phyloP scores from a whole-genome alignment of 2,113 vertebrate species.

The Butorides virescens region DNA sequence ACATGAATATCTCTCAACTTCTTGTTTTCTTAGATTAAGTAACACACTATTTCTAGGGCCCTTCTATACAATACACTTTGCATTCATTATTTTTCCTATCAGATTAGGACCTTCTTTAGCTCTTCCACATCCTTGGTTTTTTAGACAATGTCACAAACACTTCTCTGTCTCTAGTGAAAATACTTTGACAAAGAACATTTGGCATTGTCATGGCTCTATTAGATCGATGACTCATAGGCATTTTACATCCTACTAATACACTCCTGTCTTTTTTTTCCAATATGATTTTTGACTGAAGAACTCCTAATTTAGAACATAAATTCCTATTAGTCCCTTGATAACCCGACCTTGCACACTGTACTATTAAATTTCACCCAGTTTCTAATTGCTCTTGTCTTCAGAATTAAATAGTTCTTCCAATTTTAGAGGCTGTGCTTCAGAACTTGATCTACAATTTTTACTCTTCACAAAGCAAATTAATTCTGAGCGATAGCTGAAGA shows the following conservation, averaged over 20 bases:
- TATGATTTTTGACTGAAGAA: not conserved
- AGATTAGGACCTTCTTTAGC: not conserved
- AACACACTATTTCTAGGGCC: not conserved
- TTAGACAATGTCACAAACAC: fast-evolving
- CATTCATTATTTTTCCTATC: not conserved
- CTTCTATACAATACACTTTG: fast-evolving
- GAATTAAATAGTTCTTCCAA: not conserved
- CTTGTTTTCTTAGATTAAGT: not conserved
- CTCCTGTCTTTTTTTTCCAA: not conserved
- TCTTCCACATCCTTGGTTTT: not conserved
- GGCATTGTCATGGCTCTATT: not conserved
- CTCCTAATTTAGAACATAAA: not conserved
- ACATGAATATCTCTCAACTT: too few species aligned
- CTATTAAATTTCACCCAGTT: not conserved
- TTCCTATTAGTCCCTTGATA: not conserved
- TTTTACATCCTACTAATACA: not conserved
- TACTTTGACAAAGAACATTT: not conserved
- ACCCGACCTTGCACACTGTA: not conserved
- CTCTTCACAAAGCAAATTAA: not conserved
- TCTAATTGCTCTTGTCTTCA: not conserved
- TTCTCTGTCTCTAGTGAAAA: not conserved
- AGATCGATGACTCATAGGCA: not conserved
- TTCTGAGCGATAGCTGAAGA: not conserved
- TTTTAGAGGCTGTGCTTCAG: not conserved
- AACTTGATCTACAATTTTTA: not conserved